Conservation (phyloP, 2,888 invertebrate genomes). For the Oscheius myriophilus region DNA sequence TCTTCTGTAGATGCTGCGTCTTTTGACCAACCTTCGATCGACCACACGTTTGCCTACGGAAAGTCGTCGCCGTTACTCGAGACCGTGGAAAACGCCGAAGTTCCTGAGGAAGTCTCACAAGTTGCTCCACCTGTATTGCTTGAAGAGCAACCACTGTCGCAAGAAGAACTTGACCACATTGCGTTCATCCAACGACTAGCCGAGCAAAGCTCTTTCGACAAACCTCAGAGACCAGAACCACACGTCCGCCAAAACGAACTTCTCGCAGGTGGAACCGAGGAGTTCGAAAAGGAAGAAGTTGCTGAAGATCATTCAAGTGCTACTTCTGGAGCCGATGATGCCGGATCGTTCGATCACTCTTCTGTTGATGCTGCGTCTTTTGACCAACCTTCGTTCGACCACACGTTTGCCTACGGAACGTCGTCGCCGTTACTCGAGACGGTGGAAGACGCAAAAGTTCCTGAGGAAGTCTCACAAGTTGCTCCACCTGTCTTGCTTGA, state of each 20-base stretch:
- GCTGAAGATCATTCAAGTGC: background rate
- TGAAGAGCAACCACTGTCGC: conserved; percentile 16
- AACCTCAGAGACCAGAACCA: background rate
- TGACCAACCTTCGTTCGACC: background rate
- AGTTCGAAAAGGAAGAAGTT: conserved; percentile 4
- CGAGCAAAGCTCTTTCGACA: conserved; percentile 42
- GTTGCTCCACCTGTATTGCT: conserved; percentile 21
- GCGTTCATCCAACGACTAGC: conserved; percentile 38
- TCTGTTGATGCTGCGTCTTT: background rate
- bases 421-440: conserved; percentile 9
- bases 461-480: no score
- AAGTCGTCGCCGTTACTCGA: conserved; percentile 23
- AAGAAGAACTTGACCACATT: conserved; percentile 48
- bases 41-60: conserved; percentile 19
- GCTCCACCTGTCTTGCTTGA: no score
- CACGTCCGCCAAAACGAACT: no score
- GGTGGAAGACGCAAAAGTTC: conserved; percentile 20
- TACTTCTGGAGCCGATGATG: conserved; percentile 8
- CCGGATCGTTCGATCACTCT: conserved; percentile 1
- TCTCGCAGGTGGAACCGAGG: no score
- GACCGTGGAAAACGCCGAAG: conserved; percentile 10
- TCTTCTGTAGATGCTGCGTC: conserved; percentile 6
- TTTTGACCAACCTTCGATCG: conserved; percentile 9
- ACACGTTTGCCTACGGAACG: conserved; percentile 36
- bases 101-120: conserved; percentile 1